Conservation (phyloP, 2,888 invertebrate species). For the Crematogaster levior region DNA sequence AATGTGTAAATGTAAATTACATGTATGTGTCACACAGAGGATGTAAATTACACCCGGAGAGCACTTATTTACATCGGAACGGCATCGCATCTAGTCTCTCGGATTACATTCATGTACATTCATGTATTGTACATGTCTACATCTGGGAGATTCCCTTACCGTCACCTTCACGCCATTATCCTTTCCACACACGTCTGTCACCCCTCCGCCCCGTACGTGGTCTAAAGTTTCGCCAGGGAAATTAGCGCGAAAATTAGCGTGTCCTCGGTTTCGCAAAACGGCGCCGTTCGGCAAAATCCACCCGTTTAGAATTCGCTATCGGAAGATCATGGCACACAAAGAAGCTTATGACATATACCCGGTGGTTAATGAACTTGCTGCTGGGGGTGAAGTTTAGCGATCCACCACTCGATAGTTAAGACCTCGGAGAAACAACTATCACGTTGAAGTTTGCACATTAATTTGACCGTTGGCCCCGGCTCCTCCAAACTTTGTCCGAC, state of each 20-base stretch:
- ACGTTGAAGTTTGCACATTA: constrained; percentile 77
- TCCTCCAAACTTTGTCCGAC: constrained; percentile 64
- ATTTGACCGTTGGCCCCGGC: constrained; percentile 73
- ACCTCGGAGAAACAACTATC: constrained; percentile 76
- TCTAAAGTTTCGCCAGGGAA: constrained; percentile 36
- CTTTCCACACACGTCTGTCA: constrained; percentile 53
- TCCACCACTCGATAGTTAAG: constrained; percentile 74
- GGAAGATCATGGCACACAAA: constrained; percentile 54
- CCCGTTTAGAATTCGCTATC: constrained; percentile 19
- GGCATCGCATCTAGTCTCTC: constrained; percentile 34
- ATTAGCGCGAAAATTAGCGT: constrained; percentile 47
- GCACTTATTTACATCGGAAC: constrained; percentile 41
- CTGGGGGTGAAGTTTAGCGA: constrained; percentile 63
- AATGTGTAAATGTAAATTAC: neutral
- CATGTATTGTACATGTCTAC: constrained; percentile 22
- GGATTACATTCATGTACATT: constrained; percentile 43
- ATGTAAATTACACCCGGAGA: constrained; percentile 30
- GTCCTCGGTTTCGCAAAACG: constrained; percentile 27
- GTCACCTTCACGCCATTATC: constrained; percentile 18
- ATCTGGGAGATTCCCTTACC: neutral
- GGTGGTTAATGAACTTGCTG: constrained; percentile 72
- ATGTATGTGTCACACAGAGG: neutral
- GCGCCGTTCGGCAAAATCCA: constrained; percentile 30
- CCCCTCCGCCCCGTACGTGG: constrained; percentile 5
- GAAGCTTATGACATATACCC: constrained; percentile 59